Percentiles rank a stretch among this genome's conserved stretches.
Evolutionary conservation across 2,888 invertebrate genomes (phyloP).

Genomic region (Hesperia comma): DNA sequence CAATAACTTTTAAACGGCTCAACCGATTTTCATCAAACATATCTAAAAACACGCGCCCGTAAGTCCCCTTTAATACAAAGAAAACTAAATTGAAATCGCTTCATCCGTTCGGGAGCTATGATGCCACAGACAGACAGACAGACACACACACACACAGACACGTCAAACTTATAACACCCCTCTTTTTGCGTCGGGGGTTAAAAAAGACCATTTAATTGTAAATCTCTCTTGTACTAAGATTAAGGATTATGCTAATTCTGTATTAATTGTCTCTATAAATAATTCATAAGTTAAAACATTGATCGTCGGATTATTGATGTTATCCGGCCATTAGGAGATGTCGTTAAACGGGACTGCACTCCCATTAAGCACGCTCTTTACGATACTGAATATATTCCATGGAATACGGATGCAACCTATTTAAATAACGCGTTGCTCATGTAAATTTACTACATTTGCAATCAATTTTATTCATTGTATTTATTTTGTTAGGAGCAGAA

Average conservation of each 20-base stretch:
- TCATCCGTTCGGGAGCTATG: too few relatives aligned
- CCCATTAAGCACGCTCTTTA: conserved; percentile 27
- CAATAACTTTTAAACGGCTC: too few relatives aligned
- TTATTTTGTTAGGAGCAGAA: neutral
- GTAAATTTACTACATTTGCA: conserved; percentile 31
- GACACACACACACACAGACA: too few relatives aligned
- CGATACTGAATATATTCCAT: conserved; percentile 26
- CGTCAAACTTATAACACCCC: too few relatives aligned
- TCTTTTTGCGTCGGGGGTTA: too few relatives aligned
- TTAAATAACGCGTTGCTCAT: conserved; percentile 31
- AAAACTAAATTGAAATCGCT: too few relatives aligned
- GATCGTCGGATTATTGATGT: conserved; percentile 67
- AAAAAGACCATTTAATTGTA: too few relatives aligned
- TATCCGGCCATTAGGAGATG: conserved; percentile 64
- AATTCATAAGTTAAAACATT: conserved; percentile 69
- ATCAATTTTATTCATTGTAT: conserved; percentile 17
- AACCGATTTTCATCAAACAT: too few relatives aligned
- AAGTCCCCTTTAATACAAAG: too few relatives aligned
- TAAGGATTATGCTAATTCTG: conserved; percentile 33
- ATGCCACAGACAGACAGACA: too few relatives aligned
- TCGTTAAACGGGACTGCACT: conserved; percentile 48
- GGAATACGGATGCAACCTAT: conserved; percentile 21
- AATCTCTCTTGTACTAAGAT: too few relatives aligned
- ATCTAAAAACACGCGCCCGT: too few relatives aligned
- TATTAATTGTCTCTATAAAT: conserved; percentile 58